These are phyloP conservation scores for Brachyrhaphis roseni DNA, from an alignment of 2,797 vertebrate genomes.

Conservation along the genomic window DNA sequence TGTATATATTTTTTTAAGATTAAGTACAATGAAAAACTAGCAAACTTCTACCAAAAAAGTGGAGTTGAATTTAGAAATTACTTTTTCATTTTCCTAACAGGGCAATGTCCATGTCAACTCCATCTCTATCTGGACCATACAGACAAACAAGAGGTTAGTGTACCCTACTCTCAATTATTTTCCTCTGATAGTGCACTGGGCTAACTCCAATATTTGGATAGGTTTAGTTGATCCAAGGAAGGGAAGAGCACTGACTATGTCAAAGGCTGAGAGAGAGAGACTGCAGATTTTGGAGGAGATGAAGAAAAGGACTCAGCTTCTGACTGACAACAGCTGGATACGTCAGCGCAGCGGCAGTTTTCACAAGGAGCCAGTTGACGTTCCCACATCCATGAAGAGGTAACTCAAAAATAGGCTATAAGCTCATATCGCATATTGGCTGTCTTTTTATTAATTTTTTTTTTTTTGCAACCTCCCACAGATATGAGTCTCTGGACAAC, in stretches of 20 bases:
- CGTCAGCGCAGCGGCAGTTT: constrained; percentile 88
- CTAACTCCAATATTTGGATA: constrained; percentile 2
- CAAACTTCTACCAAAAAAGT: not conserved
- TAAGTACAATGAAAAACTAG: not conserved
- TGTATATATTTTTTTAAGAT: not conserved
- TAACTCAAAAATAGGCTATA: constrained; percentile 37
- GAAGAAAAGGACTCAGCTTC: constrained; percentile 91
- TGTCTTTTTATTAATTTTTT: not conserved
- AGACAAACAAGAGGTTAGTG: constrained; percentile 81
- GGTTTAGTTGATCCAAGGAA: constrained; percentile 63
- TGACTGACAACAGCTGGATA: constrained; percentile 97
- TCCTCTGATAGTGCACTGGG: constrained; percentile 30
- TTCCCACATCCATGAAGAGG: constrained; percentile 87
- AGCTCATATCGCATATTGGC: not conserved
- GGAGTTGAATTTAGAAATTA: not conserved
- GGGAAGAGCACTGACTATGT: constrained; percentile 79
- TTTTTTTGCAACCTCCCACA: constrained; percentile 51
- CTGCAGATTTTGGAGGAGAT: constrained; percentile 95
- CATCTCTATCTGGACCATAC: constrained; percentile 78
- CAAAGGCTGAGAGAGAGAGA: constrained; percentile 87
- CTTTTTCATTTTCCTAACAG: constrained; percentile 64
- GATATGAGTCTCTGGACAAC: constrained; percentile 93
- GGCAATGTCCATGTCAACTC: constrained; percentile 88
- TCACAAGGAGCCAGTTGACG: constrained; percentile 83
- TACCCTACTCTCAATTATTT: not conserved